Conservation (phyloP, 2,797 vertebrate species). For the Setipinna tenuifilis region DNA sequence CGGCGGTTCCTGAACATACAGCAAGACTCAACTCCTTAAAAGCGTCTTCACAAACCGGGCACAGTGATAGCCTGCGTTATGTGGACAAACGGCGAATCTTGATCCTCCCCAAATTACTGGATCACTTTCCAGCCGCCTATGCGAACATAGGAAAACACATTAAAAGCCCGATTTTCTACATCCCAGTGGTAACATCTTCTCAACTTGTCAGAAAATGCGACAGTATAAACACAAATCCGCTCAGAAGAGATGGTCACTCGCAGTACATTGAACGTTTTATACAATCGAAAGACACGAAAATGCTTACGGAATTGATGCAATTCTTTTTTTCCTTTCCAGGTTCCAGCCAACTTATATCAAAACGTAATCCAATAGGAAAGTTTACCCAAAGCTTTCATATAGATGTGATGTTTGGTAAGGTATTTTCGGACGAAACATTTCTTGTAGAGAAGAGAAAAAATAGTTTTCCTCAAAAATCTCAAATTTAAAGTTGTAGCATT, state of each 20-base stretch:
- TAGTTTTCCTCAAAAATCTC: constrained; percentile 64
- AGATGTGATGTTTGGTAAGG: constrained; percentile 53
- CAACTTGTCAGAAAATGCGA: not conserved
- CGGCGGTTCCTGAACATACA: constrained; percentile 39
- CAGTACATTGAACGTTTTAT: constrained; percentile 17
- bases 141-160: constrained; percentile 38
- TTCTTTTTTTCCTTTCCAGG: constrained; percentile 78
- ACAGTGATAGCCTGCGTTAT: not conserved
- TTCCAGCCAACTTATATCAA: constrained; percentile 76
- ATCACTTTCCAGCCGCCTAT: constrained; percentile 58
- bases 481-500: constrained; percentile 81
- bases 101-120: constrained; percentile 45
- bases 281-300: constrained; percentile 44
- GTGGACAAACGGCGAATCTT: constrained; percentile 37
- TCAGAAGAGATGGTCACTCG: not conserved
- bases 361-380: constrained; percentile 65
- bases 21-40: constrained; percentile 36
- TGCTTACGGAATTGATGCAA: constrained; percentile 78
- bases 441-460: constrained; percentile 57
- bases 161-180: constrained; percentile 40
- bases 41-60: constrained; percentile 25
- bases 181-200: constrained; percentile 32
- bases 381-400: constrained; percentile 65
- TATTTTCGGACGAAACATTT: constrained; percentile 62
- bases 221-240: not conserved